phyloP scores from a whole-genome alignment of 2,888 invertebrate genomes.

The Chromoteleia sp. region DNA sequence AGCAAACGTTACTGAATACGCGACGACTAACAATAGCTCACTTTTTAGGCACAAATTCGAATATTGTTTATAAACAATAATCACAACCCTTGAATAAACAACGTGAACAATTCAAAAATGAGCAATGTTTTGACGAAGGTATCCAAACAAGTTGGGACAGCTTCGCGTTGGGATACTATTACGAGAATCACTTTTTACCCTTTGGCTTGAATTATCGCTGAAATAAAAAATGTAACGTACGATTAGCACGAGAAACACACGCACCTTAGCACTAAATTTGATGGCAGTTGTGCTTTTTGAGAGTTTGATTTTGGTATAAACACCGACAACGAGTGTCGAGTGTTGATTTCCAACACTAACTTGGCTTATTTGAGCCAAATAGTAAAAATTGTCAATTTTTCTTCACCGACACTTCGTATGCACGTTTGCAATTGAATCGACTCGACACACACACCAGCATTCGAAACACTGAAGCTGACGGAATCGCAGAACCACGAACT shows the following conservation, averaged over 20 bases:
- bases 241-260: constrained; percentile 20
- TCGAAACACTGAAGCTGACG: constrained; percentile 43
- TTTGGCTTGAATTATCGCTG: constrained; percentile 2
- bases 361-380: constrained; percentile 17
- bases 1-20: too few relatives aligned
- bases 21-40: background rate
- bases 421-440: constrained; percentile 39
- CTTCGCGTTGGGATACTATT: background rate
- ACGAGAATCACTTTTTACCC: constrained; percentile 1
- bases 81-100: background rate
- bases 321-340: constrained; percentile 10
- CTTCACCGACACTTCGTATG: constrained; percentile 33
- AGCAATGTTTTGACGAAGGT: too few relatives aligned
- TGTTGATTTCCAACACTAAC: constrained; percentile 18
- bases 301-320: constrained; percentile 22
- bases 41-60: background rate
- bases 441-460: constrained; percentile 49
- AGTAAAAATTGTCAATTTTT: constrained; percentile 26
- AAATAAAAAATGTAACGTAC: constrained; percentile 46
- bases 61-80: constrained; percentile 36
- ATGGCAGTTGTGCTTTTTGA: constrained; percentile 24
- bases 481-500: constrained; percentile 30
- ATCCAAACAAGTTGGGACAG: too few relatives aligned
- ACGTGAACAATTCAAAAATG: background rate
- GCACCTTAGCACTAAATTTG: constrained; percentile 43